These are phyloP conservation scores for Drosophila acutilabella DNA, from an alignment of 2,888 invertebrate species.

Conservation along the genomic window DNA sequence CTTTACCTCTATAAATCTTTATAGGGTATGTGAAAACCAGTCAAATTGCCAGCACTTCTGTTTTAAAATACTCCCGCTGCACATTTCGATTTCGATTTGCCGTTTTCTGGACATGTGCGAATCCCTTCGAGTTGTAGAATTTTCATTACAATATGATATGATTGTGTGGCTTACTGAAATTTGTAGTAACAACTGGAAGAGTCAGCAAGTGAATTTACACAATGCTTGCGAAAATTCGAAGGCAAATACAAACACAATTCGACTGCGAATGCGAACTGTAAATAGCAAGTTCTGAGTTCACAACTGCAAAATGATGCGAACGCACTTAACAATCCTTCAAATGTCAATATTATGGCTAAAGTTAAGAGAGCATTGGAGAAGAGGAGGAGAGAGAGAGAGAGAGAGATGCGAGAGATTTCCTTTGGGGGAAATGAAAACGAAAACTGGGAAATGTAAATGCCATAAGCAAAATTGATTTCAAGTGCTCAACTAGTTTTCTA, in stretches of 20 bases:
- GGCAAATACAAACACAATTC: constrained; percentile 6
- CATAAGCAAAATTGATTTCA: constrained; percentile 54
- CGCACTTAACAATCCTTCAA: constrained; percentile 36
- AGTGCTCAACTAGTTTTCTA: constrained; percentile 11
- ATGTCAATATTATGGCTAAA: constrained; percentile 57
- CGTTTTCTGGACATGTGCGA: constrained; percentile 41
- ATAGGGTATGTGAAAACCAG: not conserved
- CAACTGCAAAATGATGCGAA: constrained; percentile 45
- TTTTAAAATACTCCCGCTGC: not conserved
- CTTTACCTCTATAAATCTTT: too few relatives aligned
- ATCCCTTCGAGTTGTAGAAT: constrained; percentile 38
- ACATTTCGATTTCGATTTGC: constrained; percentile 57
- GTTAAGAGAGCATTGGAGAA: constrained; percentile 13
- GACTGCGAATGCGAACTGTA: constrained; percentile 10
- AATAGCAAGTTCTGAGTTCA: constrained; percentile 19
- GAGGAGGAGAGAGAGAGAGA: not conserved
- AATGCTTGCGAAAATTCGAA: constrained; percentile 45
- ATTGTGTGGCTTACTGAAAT: constrained; percentile 24
- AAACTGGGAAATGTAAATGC: constrained; percentile 30
- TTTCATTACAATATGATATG: constrained; percentile 49
- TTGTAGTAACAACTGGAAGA: constrained; percentile 39
- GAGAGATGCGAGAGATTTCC: not conserved
- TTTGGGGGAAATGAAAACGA: constrained; percentile 4
- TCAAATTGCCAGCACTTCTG: not conserved
- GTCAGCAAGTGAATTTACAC: constrained; percentile 57